Conservation (phyloP, 1,140 invertebrate species). For the Hycleus cichorii region DNA sequence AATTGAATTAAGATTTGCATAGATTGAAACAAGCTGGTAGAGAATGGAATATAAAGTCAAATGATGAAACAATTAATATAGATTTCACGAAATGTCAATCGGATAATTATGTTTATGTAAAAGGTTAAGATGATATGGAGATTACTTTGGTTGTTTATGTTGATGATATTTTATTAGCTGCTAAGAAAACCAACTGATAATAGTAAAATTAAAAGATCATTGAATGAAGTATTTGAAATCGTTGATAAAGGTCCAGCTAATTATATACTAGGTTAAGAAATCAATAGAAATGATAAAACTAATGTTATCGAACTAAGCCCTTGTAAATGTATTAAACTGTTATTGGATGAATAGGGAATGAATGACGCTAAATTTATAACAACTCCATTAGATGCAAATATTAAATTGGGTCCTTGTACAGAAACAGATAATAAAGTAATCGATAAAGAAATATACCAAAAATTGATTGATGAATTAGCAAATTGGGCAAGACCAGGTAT, state of each 20-base stretch:
- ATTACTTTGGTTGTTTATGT: no score
- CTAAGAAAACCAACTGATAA: no score
- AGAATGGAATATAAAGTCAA: conserved; percentile 17
- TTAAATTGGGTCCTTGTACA: no score
- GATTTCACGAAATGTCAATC: no score
- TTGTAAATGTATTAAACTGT: conserved; percentile 33
- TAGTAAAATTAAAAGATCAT: no score
- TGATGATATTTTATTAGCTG: no score
- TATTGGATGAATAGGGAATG: conserved; percentile 37
- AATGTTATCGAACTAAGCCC: conserved; percentile 33
- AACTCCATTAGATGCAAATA: conserved; percentile 30
- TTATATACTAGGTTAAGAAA: conserved; percentile 32
- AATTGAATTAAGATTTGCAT: conserved; percentile 40
- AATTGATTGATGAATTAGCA: conserved; percentile 19
- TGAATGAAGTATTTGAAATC: no score
- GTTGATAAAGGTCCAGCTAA: conserved; percentile 31
- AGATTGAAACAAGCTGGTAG: conserved; percentile 41
- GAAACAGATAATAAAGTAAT: conserved; percentile 21
- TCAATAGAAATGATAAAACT: conserved; percentile 31
- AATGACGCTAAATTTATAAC: conserved; percentile 33
- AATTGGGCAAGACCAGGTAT: conserved; percentile 19
- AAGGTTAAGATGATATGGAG: no score
- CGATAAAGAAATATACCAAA: conserved; percentile 19
- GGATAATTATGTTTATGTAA: no score
- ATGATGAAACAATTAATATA: no score